Evolutionary conservation across 2,113 vertebrate species (phyloP), one percentile per base, ranked within the genome.

Genomic region (Callipepla squamata): DNA sequence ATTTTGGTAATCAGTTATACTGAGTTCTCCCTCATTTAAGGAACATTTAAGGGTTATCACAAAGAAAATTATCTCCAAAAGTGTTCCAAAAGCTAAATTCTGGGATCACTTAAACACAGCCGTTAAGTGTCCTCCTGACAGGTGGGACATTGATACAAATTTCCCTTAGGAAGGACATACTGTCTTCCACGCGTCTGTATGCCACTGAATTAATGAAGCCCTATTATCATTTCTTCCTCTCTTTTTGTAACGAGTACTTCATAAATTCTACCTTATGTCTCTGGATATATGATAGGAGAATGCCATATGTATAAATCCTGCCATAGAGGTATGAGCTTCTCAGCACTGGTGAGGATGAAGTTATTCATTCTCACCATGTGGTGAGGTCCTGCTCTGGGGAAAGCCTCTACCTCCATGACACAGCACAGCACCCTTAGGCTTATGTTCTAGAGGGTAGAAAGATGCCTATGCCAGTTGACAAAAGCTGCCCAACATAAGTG

Each of bases 401-500:
- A 45, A 28, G 28, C 9, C 62, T 25, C 28, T 67, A 23, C 3
- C 42, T 47, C 40, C 26, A 22, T 15, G 23, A n/a, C 0, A 0
- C 7, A 34, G 11, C 14, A 0, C 8, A 34, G 8, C 14, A 23
- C 2, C 23, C 19, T 32, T 21, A 13, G 2, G 3, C 20, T 3
- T 4, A 5, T 9, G 47, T 51, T 21, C 21, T 42, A 34, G 28
- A 12, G 15, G 28, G 7, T 18, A 47, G 30, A 63, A 2, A 7
- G 18, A 65, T 38, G 15, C 13, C 36, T 44, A 6, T 0, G 0
- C 12, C 2, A 0, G 42, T 59, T 28, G 17, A 32, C 18, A 77
- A 30, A 28, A 15, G 11, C 4, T 55, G 14, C 26, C 26, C 59
- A 69, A 4, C 4, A 19, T 30, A 73, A 55, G 18, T 13, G 34